These are phyloP conservation scores for Pseudotriccus pelzelni DNA, from an alignment of 2,797 vertebrate species.

Conservation along the genomic window DNA sequence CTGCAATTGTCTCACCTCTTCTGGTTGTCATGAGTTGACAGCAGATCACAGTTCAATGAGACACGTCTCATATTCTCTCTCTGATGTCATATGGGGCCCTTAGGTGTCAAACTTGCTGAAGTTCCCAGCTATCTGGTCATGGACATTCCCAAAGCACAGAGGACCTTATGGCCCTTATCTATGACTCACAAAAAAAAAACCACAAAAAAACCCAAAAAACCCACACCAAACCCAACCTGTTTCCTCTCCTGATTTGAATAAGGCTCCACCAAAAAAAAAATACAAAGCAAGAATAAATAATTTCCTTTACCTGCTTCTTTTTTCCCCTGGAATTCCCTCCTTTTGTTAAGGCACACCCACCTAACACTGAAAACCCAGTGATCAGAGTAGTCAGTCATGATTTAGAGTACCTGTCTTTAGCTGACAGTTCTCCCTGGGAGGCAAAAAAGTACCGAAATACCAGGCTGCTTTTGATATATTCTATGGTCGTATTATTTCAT, in stretches of 20 bases:
- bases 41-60: not conserved
- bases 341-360: not conserved
- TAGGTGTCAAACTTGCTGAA: not conserved
- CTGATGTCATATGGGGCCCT: not conserved
- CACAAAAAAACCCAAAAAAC: not conserved
- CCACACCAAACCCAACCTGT: accelerated
- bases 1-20: not conserved
- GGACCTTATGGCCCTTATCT: not conserved
- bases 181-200: not conserved
- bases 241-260: not conserved
- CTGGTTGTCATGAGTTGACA: not conserved
- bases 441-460: not conserved
- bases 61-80: not conserved
- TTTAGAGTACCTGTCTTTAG: not conserved
- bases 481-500: not conserved
- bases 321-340: not conserved
- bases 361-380: not conserved
- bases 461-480: not conserved
- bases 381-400: not conserved
- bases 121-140: not conserved
- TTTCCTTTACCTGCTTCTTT: not conserved
- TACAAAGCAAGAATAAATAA: not conserved
- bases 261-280: not conserved
- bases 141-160: not conserved
- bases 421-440: not conserved